These are phyloP conservation scores for Chloropsis hardwickii DNA, from an alignment of 2,113 vertebrate species.

Conservation along the genomic window DNA sequence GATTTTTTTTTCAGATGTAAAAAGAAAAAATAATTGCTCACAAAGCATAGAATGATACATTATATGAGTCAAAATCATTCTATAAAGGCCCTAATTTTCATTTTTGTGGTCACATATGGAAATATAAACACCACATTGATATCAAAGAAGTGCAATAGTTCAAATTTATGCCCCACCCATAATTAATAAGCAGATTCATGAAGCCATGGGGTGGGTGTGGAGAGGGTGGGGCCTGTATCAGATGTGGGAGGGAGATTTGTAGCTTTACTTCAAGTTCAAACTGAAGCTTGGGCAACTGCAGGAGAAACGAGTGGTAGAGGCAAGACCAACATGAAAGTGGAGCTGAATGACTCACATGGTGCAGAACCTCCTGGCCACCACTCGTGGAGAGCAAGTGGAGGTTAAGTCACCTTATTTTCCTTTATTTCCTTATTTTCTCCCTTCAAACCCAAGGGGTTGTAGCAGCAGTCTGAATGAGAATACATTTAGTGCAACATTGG, in stretches of 20 bases:
- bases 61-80: neutral
- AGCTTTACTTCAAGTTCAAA: neutral
- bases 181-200: neutral
- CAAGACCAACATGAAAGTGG: neutral
- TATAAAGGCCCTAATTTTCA: neutral
- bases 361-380: neutral
- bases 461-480: neutral
- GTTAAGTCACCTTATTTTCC: neutral
- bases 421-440: neutral
- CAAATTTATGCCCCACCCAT: neutral
- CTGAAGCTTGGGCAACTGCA: neutral
- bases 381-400: neutral
- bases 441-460: neutral
- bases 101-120: neutral
- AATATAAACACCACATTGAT: neutral
- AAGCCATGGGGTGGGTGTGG: neutral
- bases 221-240: neutral
- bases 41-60: neutral
- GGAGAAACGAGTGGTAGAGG: fast-evolving
- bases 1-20: neutral
- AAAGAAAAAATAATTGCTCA: neutral
- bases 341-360: neutral
- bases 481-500: neutral
- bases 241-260: neutral
- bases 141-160: neutral